Evolutionary conservation across 2,888 invertebrate genomes (phyloP).

Genomic region (Invenusta paracnida): DNA sequence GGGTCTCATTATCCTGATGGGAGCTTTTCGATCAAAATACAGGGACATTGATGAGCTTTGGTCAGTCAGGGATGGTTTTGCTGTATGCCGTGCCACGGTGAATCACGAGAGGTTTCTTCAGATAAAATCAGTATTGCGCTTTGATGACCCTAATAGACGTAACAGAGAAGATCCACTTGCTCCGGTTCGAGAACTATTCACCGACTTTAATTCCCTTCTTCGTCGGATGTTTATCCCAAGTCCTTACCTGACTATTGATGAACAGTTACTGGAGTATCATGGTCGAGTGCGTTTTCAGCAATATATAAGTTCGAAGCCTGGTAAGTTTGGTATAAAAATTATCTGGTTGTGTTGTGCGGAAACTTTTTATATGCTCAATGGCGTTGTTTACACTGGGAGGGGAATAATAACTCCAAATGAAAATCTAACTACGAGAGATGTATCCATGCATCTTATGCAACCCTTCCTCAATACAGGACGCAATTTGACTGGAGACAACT

Average conservation of each 20-base stretch:
- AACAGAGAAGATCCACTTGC: conserved; percentile 15
- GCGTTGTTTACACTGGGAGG: conserved; percentile 12
- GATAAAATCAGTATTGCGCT: not conserved
- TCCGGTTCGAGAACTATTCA: not conserved
- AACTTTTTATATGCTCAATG: not conserved
- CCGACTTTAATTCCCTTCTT: not conserved
- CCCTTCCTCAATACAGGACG: not conserved
- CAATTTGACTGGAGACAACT: conserved; percentile 1
- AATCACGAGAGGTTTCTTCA: not conserved
- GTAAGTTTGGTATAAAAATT: conserved; percentile 4
- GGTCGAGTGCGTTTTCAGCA: conserved; percentile 5
- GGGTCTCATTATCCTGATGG: not conserved
- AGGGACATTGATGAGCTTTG: conserved; percentile 18
- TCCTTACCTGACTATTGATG: not conserved
- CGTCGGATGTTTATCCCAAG: not conserved
- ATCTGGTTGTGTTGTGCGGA: not conserved
- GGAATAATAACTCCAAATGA: conserved; percentile 1
- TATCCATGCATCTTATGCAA: conserved; percentile 14
- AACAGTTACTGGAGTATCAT: conserved; percentile 27
- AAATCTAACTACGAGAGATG: not conserved
- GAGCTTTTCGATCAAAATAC: conserved; percentile 17
- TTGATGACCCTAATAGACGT: conserved; percentile 9
- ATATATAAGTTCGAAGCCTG: conserved; percentile 27
- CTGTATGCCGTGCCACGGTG: not conserved
- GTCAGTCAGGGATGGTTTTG: not conserved